Percentiles rank a stretch among this genome's conserved stretches.
phyloP scores from a whole-genome alignment of 1,140 invertebrate species.

The Drosophila virilis region DNA sequence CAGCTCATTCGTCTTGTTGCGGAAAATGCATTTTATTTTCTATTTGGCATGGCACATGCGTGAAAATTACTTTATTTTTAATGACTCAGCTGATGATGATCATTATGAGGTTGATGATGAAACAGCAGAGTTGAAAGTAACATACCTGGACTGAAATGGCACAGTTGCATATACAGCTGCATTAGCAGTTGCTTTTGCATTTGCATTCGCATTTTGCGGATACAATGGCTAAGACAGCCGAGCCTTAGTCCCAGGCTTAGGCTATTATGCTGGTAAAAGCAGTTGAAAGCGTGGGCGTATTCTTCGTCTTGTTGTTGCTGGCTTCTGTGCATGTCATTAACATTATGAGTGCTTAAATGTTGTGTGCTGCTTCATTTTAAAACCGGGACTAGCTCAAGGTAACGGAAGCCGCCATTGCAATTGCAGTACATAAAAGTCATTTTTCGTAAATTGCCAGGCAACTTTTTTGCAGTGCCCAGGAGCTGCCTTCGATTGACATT shows the following conservation, averaged over 20 bases:
- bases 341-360: constrained; percentile 79
- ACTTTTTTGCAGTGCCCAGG: neutral
- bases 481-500: constrained; percentile 48
- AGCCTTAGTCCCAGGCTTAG: constrained; percentile 7
- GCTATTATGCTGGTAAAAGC: constrained; percentile 39
- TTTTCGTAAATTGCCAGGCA: constrained; percentile 49
- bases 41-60: constrained; percentile 74
- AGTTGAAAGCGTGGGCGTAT: constrained; percentile 46
- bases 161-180: constrained; percentile 56
- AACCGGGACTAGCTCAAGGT: constrained; percentile 60
- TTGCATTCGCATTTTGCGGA: constrained; percentile 39
- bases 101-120: constrained; percentile 14
- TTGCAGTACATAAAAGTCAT: constrained; percentile 27
- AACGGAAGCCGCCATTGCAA: constrained; percentile 68
- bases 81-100: constrained; percentile 49
- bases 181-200: constrained; percentile 25
- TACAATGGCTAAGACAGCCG: constrained; percentile 30
- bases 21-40: constrained; percentile 80
- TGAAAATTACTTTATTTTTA: constrained; percentile 82
- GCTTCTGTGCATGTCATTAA: constrained; percentile 76
- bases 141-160: constrained; percentile 48
- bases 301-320: constrained; percentile 6
- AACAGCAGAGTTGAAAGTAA: constrained; percentile 3
- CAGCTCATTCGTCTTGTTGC: constrained; percentile 78
- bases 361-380: constrained; percentile 11